Evolutionary conservation across 2,888 invertebrate genomes (phyloP), one percentile per base, ranked within the genome.

Genomic region (Nebria salina): DNA sequence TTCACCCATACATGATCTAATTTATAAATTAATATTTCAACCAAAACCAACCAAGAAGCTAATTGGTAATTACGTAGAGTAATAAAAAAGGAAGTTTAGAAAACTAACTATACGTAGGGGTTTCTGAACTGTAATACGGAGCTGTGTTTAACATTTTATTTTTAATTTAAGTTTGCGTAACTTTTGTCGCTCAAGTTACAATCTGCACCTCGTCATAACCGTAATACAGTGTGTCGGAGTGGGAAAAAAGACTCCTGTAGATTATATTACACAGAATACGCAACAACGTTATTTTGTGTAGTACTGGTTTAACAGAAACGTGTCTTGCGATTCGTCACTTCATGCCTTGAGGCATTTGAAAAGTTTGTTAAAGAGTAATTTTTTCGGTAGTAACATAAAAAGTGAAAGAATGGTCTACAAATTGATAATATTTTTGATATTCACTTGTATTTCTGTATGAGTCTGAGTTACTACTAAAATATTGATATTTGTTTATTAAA

Each of bases 201-300:
- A 80, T 80, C 80, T 72, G 75, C 80, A 80, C 75, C 68, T 75
- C 75, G 80, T 80, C 80, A 80, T 80, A 75, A 11, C 54, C 75
- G 80, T 72, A 75, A 78, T 78, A 72, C 70, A 25, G 25, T 70
- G 70, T 26, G 25, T 25, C 4, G 11, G 70, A 20, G 26, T 20
- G 26, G 70, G 26, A 25, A 70, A 70, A 54, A 11, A 54, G 54
- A 13, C 8, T 54, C 54, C 54, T 54, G 70, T 9, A 70, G 9
- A 70, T 66, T 8, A 66, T 20, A 70, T 70, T 70, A 70, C 20
- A 25, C 15, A 11, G 34, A 34, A 70, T 70, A 70, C 34, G 70
- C 34, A 2, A 9, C 26, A 20, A 11, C 70, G 25, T 70, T 54
- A 13, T 54, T 54, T 54, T 11, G 54, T 54, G 11, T 54, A 34